phyloP scores from a whole-genome alignment of 2,113 vertebrate genomes.

The Globicephala melas region DNA sequence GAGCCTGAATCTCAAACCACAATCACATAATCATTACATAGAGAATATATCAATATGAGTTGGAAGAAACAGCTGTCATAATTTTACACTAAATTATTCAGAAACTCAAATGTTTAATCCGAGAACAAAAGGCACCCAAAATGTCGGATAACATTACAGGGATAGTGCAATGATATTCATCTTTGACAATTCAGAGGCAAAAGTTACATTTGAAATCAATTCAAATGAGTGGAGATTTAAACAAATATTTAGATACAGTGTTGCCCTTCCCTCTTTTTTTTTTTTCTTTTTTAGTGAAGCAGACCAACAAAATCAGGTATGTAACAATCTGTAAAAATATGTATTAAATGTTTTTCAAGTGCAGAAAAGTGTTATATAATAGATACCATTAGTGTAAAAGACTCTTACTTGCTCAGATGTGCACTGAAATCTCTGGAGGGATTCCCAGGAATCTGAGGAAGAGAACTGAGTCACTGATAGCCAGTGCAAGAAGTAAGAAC shows the following conservation, averaged over 20 bases:
- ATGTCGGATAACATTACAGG: background rate
- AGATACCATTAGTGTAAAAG: background rate
- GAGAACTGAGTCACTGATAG: background rate
- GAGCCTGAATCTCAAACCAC: background rate
- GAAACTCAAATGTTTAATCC: background rate
- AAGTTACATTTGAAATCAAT: background rate
- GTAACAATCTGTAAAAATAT: background rate
- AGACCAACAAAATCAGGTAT: background rate
- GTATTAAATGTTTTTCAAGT: background rate
- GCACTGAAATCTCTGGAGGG: background rate
- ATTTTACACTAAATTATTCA: background rate
- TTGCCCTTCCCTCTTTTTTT: too few species aligned
- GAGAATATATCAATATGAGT: background rate
- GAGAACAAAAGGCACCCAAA: background rate
- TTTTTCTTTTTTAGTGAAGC: background rate
- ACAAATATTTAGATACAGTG: background rate
- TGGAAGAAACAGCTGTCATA: background rate
- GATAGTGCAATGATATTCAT: background rate
- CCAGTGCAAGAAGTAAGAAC: rapidly evolving
- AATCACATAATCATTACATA: background rate
- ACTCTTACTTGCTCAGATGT: background rate
- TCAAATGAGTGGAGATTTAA: background rate
- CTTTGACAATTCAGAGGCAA: background rate
- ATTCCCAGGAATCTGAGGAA: background rate
- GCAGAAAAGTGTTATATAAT: background rate